Evolutionary conservation across 2,797 vertebrate species (phyloP).

Genomic region (Chiloscyllium punctatum): DNA sequence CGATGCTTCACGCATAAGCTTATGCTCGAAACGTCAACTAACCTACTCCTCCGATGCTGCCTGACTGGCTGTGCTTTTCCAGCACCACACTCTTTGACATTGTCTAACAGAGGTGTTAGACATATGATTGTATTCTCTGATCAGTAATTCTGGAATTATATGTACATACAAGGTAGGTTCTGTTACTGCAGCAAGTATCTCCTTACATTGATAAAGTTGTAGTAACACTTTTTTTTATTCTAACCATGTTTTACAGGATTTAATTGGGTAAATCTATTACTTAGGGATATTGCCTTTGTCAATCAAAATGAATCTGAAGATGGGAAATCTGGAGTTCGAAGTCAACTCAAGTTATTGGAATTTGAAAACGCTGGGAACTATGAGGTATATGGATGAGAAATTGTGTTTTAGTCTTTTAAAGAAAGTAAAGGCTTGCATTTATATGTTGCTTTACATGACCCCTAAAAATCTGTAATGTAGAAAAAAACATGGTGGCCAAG

Average conservation of each 20-base stretch:
- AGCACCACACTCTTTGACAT: too few species aligned
- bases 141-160: neutral
- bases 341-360: constrained; percentile 48
- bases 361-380: constrained; percentile 52
- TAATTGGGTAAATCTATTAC: constrained; percentile 17
- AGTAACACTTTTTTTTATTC: neutral
- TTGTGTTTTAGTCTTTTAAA: neutral
- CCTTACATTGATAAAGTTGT: neutral
- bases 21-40: too few species aligned
- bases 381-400: constrained; percentile 51
- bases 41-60: too few species aligned
- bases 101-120: neutral
- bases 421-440: neutral
- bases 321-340: fast-evolving
- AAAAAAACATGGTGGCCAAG: too few species aligned
- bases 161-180: neutral
- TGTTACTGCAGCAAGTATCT: neutral
- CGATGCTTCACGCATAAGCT: too few species aligned
- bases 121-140: neutral
- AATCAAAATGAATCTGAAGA: neutral
- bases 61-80: too few species aligned
- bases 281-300: neutral
- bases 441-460: neutral
- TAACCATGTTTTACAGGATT: neutral
- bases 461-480: too few species aligned